Conservation (phyloP, 2,888 invertebrate species). For the Conistra vaccinii region DNA sequence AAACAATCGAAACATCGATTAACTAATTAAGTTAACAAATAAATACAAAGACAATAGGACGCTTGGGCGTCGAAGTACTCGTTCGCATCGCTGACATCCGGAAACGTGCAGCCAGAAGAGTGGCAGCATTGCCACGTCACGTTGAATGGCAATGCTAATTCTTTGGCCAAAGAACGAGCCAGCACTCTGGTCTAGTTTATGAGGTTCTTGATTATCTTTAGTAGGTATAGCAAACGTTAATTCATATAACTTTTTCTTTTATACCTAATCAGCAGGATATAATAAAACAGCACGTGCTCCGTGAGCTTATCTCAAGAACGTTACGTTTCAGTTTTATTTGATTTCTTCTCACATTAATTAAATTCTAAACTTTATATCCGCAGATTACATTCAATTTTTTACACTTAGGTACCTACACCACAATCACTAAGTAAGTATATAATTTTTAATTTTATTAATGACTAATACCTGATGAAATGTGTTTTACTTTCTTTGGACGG, state of each 20-base stretch:
- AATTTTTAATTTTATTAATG: too few relatives aligned
- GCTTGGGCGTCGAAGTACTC: too few relatives aligned
- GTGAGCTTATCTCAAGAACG: conserved; percentile 45
- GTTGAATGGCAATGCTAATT: too few relatives aligned
- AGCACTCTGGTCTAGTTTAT: neutral
- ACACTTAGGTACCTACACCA: neutral
- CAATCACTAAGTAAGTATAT: neutral
- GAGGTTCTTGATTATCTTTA: neutral
- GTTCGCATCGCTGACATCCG: too few relatives aligned
- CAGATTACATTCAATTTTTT: conserved; percentile 19
- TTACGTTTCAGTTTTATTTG: conserved; percentile 42
- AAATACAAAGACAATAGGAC: too few relatives aligned
- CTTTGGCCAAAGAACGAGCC: too few relatives aligned
- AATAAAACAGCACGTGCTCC: conserved; percentile 21
- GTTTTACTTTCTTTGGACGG: neutral
- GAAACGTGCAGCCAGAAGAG: too few relatives aligned
- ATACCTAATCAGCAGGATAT: conserved; percentile 7
- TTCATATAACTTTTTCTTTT: neutral
- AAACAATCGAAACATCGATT: too few relatives aligned
- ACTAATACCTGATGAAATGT: too few relatives aligned
- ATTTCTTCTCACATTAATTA: conserved; percentile 42
- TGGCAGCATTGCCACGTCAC: too few relatives aligned
- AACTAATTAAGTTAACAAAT: too few relatives aligned
- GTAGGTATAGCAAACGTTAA: neutral
- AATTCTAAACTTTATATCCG: conserved; percentile 34